Percentiles rank a stretch among this genome's conserved stretches.
These are phyloP conservation scores for Apodemia mormo DNA, from an alignment of 2,888 invertebrate species.

Conservation along the genomic window DNA sequence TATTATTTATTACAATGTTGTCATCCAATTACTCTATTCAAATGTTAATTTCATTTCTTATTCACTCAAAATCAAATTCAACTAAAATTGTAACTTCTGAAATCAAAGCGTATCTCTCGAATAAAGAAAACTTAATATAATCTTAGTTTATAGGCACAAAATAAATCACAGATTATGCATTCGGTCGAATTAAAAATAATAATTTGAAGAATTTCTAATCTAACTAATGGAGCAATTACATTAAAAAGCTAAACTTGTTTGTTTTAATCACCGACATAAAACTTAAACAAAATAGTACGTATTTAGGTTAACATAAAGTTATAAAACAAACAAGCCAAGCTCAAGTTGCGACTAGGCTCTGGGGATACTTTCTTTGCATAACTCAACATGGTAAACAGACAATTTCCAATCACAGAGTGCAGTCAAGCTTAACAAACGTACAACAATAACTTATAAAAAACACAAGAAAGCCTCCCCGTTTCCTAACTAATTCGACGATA, in stretches of 20 bases:
- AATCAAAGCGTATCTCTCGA: slow-evolving; percentile 9
- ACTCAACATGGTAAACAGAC: slow-evolving; percentile 48
- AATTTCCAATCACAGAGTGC: slow-evolving; percentile 57
- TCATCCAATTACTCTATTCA: neutral
- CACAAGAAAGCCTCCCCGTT: slow-evolving; percentile 72
- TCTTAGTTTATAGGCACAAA: slow-evolving; percentile 31
- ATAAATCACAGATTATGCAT: slow-evolving; percentile 43
- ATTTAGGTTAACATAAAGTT: slow-evolving; percentile 32
- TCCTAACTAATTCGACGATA: slow-evolving; percentile 69
- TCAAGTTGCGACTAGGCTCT: slow-evolving; percentile 69
- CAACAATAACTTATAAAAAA: slow-evolving; percentile 55
- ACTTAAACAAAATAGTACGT: slow-evolving; percentile 26
- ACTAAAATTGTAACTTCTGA: neutral
- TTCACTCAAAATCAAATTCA: neutral
- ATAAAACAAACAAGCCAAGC: slow-evolving; percentile 59
- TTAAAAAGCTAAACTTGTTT: slow-evolving; percentile 68
- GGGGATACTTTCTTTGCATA: slow-evolving; percentile 63
- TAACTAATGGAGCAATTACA: slow-evolving; percentile 79
- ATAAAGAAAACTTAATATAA: slow-evolving; percentile 15
- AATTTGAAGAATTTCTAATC: slow-evolving; percentile 78
- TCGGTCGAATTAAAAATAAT: slow-evolving; percentile 70
- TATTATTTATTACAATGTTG: neutral
- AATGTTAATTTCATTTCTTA: neutral
- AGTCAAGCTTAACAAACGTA: slow-evolving; percentile 49
- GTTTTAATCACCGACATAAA: slow-evolving; percentile 41